Evolutionary conservation across 2,113 vertebrate genomes (phyloP).

Genomic region (Pygoscelis antarcticus): DNA sequence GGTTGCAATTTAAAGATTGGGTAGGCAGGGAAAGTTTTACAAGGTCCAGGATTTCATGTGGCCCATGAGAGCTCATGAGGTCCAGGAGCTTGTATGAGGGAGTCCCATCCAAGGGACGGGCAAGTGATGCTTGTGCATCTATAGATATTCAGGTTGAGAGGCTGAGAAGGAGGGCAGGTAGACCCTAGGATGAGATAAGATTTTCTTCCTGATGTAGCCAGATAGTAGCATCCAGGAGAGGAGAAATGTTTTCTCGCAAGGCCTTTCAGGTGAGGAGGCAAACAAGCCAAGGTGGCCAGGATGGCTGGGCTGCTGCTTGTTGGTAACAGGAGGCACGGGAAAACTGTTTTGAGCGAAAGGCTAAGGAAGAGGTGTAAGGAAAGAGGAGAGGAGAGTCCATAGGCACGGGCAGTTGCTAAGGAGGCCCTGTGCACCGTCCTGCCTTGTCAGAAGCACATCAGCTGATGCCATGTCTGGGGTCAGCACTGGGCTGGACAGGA

Average conservation of each 20-base stretch:
- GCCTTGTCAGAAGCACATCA: not conserved
- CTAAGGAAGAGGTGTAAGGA: not conserved
- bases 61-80: not conserved
- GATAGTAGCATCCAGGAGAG: not conserved
- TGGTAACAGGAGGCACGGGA: not conserved
- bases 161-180: not conserved
- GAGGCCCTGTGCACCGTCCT: not conserved
- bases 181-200: not conserved
- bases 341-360: not conserved
- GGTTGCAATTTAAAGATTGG: not conserved
- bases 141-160: not conserved
- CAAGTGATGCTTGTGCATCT: not conserved
- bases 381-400: not conserved
- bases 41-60: not conserved
- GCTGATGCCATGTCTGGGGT: not conserved
- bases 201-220: not conserved
- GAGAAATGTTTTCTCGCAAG: not conserved
- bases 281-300: not conserved
- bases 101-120: not conserved
- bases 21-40: not conserved
- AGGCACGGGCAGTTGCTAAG: not conserved
- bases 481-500: not conserved
- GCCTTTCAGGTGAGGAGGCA: not conserved
- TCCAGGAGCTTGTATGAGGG: not conserved
- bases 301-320: not conserved